Conservation (phyloP, 2,113 vertebrate species). For the Xiphophorus hellerii region DNA sequence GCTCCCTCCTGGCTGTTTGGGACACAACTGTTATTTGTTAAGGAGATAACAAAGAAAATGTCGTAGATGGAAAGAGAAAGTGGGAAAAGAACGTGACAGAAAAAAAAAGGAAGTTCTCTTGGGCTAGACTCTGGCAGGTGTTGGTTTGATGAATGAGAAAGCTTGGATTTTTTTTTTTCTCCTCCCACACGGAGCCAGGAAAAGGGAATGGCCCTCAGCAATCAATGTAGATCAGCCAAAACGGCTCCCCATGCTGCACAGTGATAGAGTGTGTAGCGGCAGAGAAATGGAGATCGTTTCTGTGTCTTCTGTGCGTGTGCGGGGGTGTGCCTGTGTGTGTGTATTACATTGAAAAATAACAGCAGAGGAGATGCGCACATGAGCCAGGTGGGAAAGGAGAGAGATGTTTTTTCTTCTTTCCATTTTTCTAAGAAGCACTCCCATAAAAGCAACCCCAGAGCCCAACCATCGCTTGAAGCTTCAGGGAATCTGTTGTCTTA, state of each 20-base stretch:
- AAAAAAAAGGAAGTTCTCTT: slow-evolving; percentile 47
- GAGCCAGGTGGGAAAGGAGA: slow-evolving; percentile 5
- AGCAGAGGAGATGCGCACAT: slow-evolving; percentile 4
- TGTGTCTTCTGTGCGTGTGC: slow-evolving; percentile 14
- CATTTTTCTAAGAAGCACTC: slow-evolving; percentile 19
- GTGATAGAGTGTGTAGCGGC: slow-evolving; percentile 57
- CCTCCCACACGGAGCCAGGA: slow-evolving; percentile 32
- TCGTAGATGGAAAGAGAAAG: neutral
- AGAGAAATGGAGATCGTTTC: slow-evolving; percentile 40
- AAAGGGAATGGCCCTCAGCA: slow-evolving; percentile 67
- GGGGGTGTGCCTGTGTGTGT: slow-evolving; percentile 1
- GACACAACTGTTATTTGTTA: slow-evolving; percentile 58
- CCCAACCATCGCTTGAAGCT: neutral
- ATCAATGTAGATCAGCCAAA: slow-evolving; percentile 75
- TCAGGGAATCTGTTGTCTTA: slow-evolving; percentile 8
- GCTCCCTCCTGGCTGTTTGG: slow-evolving; percentile 41
- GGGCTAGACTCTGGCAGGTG: slow-evolving; percentile 66
- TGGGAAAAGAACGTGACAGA: slow-evolving; percentile 17
- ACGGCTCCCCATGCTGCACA: slow-evolving; percentile 56
- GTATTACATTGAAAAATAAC: slow-evolving; percentile 37
- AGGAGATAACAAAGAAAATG: slow-evolving; percentile 50
- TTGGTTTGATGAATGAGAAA: slow-evolving; percentile 72
- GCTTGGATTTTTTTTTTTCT: slow-evolving; percentile 25
- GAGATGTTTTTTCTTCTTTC: neutral
- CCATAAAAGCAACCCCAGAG: slow-evolving; percentile 11